Conservation (phyloP, 2,797 vertebrate genomes). For the Masticophis lateralis region DNA sequence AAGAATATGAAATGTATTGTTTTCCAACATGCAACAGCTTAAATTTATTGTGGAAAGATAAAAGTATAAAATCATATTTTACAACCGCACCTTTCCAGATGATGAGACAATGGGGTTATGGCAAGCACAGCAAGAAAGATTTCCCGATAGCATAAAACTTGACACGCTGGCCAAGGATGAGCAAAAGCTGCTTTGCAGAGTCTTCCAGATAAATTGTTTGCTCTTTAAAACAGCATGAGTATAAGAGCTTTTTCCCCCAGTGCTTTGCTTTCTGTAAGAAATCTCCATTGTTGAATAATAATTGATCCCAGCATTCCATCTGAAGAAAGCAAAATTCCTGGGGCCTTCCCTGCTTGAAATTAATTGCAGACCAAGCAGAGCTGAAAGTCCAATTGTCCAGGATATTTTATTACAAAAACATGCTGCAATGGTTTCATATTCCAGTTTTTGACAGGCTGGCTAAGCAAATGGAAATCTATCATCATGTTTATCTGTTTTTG, state of each 20-base stretch:
- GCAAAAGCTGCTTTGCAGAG: constrained; percentile 21
- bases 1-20: constrained; percentile 36
- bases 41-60: constrained; percentile 27
- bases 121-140: constrained; percentile 32
- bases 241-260: constrained; percentile 36
- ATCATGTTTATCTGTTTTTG: constrained; percentile 54
- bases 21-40: constrained; percentile 36
- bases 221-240: constrained; percentile 30
- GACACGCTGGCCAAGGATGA: constrained; percentile 32
- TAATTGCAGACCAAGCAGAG: constrained; percentile 48
- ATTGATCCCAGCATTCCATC: constrained; percentile 53
- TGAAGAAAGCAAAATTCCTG: constrained; percentile 44
- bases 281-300: constrained; percentile 52
- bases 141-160: constrained; percentile 21
- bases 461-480: constrained; percentile 52
- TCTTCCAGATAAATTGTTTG: constrained; percentile 37
- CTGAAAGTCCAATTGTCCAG: constrained; percentile 52
- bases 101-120: constrained; percentile 29
- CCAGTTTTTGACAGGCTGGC: constrained; percentile 49
- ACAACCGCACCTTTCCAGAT: constrained; percentile 47
- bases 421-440: constrained; percentile 28
- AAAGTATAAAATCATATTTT: constrained; percentile 43
- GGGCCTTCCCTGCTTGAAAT: constrained; percentile 53
- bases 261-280: constrained; percentile 37
- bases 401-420: constrained; percentile 47